phyloP scores from a whole-genome alignment of 1,140 invertebrate species.

The Sitobion miscanthi region DNA sequence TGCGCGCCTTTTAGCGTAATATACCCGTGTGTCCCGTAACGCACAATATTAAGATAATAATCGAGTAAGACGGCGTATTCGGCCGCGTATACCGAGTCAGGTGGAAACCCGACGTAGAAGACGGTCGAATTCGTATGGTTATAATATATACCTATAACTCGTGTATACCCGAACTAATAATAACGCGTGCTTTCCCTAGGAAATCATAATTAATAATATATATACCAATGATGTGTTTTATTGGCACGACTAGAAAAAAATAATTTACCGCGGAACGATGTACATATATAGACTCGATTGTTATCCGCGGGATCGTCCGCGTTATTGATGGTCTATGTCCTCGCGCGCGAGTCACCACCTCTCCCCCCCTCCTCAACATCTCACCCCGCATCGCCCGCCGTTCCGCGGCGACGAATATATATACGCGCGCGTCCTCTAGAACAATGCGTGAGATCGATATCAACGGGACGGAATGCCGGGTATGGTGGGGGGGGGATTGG shows the following conservation, averaged over 20 bases:
- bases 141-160: too few species aligned
- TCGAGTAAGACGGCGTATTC: too few species aligned
- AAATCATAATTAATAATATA: not conserved
- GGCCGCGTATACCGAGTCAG: too few species aligned
- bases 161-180: too few species aligned
- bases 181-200: not conserved
- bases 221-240: not conserved
- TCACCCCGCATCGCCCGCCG: not conserved
- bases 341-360: not conserved
- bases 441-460: constrained; percentile 45
- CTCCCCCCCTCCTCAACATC: too few species aligned
- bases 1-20: not conserved
- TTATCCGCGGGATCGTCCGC: not conserved
- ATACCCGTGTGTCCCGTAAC: too few species aligned
- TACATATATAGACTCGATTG: not conserved
- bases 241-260: not conserved
- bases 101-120: too few species aligned
- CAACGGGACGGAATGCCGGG: not conserved
- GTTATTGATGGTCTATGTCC: not conserved
- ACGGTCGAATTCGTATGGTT: too few species aligned
- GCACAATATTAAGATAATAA: too few species aligned
- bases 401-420: not conserved
- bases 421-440: not conserved
- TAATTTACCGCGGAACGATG: not conserved
- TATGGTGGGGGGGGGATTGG: not conserved